A percentile compares a stretch with the other conserved stretches of the same genome.
Conservation (phyloP, 1,140 invertebrate species). For the Dinoponera quadriceps region DNA sequence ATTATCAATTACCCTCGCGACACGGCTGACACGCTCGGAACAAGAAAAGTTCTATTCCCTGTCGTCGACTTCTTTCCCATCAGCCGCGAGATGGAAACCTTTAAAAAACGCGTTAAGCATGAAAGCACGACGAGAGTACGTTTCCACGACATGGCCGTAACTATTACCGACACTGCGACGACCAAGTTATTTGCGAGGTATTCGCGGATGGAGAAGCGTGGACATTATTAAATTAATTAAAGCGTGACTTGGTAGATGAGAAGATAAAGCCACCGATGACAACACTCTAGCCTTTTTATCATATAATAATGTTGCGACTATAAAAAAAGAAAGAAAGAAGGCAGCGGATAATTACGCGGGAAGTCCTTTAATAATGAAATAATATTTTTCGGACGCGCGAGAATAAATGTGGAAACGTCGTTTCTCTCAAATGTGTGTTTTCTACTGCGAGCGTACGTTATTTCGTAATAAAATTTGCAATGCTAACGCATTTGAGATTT, state of each 20-base stretch:
- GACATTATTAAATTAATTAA: slow-evolving; percentile 27
- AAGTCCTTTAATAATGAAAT: not conserved
- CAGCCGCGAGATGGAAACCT: not conserved
- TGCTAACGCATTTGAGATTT: not conserved
- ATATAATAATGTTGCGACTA: not conserved
- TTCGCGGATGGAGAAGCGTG: not conserved
- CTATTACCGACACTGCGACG: not conserved
- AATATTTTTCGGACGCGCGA: not conserved
- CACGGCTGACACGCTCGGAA: not conserved
- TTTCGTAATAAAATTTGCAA: not conserved
- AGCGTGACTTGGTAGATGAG: not conserved
- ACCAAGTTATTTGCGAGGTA: slow-evolving; percentile 1
- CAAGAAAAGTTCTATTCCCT: slow-evolving; percentile 1
- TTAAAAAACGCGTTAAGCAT: not conserved
- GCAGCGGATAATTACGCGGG: not conserved
- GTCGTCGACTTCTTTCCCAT: not conserved
- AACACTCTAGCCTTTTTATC: not conserved
- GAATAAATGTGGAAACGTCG: not conserved
- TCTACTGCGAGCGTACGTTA: too few relatives aligned
- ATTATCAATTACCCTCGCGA: slow-evolving; percentile 43
- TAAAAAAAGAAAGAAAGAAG: not conserved
- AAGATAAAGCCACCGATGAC: not conserved
- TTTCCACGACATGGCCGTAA: not conserved
- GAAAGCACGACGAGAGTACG: not conserved
- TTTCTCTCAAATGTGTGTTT: not conserved